These are phyloP conservation scores for Andricus grossulariae DNA, from an alignment of 1,140 invertebrate genomes.

Conservation along the genomic window DNA sequence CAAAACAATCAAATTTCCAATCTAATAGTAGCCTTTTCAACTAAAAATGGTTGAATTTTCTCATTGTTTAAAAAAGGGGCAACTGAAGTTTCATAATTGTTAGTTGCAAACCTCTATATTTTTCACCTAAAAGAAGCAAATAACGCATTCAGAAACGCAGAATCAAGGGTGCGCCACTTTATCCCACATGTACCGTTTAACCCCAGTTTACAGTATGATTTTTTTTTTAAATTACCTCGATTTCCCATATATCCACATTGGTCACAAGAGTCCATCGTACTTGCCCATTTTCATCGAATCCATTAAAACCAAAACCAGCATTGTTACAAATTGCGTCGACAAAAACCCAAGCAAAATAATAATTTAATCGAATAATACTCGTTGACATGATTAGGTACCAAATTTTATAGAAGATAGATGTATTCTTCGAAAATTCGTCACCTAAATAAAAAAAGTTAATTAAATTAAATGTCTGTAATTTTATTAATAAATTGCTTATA, in stretches of 20 bases:
- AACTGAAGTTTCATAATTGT: too few relatives aligned
- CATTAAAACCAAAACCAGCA: conserved; percentile 93
- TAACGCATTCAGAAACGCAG: too few relatives aligned
- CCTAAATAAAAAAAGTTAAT: conserved; percentile 73
- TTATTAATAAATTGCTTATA: too few relatives aligned
- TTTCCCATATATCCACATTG: conserved; percentile 91
- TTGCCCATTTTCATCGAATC: conserved; percentile 84
- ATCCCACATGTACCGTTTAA: too few relatives aligned
- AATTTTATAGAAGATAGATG: conserved; percentile 80
- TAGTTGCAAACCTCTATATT: too few relatives aligned
- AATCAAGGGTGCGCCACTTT: too few relatives aligned
- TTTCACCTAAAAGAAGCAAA: too few relatives aligned
- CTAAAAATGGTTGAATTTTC: too few relatives aligned
- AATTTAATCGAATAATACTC: conserved; percentile 89
- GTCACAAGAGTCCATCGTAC: conserved; percentile 91
- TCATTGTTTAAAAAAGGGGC: too few relatives aligned
- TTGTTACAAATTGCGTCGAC: conserved; percentile 96
- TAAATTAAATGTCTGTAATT: not conserved
- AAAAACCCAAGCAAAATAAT: conserved; percentile 97
- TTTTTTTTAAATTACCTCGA: conserved; percentile 84
- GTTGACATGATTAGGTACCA: conserved; percentile 88
- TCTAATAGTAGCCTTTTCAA: too few relatives aligned
- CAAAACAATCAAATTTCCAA: too few relatives aligned
- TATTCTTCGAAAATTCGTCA: conserved; percentile 81
- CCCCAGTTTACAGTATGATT: too few relatives aligned